Evolutionary conservation across 2,888 invertebrate species (phyloP), one percentile per base, ranked within the genome.

Genomic region (Volucella bombylans): DNA sequence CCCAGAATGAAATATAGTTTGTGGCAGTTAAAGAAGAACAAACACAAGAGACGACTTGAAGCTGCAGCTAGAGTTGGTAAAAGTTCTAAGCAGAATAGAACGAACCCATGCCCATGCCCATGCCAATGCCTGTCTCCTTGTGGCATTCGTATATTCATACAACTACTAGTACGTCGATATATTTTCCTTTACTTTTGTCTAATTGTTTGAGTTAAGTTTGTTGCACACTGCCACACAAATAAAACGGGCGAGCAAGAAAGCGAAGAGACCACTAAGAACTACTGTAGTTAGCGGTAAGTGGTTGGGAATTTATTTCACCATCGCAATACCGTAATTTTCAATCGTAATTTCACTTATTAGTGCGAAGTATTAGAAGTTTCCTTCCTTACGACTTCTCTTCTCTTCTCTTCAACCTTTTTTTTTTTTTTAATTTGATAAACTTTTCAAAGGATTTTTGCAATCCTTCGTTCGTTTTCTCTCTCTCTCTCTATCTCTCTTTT

Each of bases 1-100:
- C 73, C 23, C 73, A 52, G 57, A 82, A 79, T 82, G 64, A 82
- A 74, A 69, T 79, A 79, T 79, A 68, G 82, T 79, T 73, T 68
- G 72, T 57, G 61, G 52, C 77, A 74, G 59, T 78, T 14, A 41
- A 54, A 54, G n/a, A 64, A 57, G 45, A 65, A 57, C 50, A 50
- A n/a, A 14, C 23, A 55, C 38, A 38, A 31, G 31, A 31, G 50
- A 15, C n/a, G 50, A 23, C 23, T 23, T 23, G 23, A 23, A 23
- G 23, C 23, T 23, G 23, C 4, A 23, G 4, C 23, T 23, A 23
- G 4, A 45, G 41, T 23, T 55, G 59, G 59, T 61, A 74, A 74
- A 83, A 80, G 69, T 74, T 83, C 45, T 45, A 64, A 55, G 41
- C 49, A 64, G 15, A n/a, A 50, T 52, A 45, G 52, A 59, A 39